A percentile compares a stretch with the other conserved stretches of the same genome.
Evolutionary conservation across 2,113 vertebrate genomes (phyloP).

Genomic region (Labrus mixtus): DNA sequence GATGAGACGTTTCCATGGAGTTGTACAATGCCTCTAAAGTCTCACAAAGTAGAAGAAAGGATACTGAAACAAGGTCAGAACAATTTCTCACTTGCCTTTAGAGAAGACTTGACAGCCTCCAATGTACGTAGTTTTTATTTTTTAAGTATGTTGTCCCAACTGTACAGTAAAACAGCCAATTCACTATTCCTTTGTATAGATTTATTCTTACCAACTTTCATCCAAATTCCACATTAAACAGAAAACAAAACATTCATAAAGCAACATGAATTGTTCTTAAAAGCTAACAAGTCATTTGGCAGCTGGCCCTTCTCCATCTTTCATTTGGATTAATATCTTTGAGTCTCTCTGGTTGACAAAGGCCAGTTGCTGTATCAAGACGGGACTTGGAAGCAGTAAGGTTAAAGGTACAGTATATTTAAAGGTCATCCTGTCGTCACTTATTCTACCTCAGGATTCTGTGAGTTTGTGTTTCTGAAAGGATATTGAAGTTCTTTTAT

Average conservation of each 20-base stretch:
- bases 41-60: constrained; percentile 8
- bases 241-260: constrained; percentile 9
- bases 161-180: background rate
- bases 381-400: no score
- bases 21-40: constrained; percentile 32
- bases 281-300: no score
- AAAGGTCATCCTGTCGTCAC: no score
- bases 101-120: constrained; percentile 9
- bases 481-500: no score
- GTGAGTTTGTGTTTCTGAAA: no score
- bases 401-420: no score
- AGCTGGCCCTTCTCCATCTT: no score
- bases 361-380: no score
- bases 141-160: background rate
- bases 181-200: background rate
- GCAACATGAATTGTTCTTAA: no score
- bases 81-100: constrained; percentile 11
- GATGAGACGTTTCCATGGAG: constrained; percentile 40
- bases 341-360: no score
- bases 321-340: no score
- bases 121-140: background rate
- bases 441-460: no score
- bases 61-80: constrained; percentile 31
- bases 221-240: constrained; percentile 13
- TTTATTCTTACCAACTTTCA: constrained; percentile 3